Base-by-base conservation (phyloP, 2,888 invertebrate genomes). In the Pemphredon lugubris region DNA sequence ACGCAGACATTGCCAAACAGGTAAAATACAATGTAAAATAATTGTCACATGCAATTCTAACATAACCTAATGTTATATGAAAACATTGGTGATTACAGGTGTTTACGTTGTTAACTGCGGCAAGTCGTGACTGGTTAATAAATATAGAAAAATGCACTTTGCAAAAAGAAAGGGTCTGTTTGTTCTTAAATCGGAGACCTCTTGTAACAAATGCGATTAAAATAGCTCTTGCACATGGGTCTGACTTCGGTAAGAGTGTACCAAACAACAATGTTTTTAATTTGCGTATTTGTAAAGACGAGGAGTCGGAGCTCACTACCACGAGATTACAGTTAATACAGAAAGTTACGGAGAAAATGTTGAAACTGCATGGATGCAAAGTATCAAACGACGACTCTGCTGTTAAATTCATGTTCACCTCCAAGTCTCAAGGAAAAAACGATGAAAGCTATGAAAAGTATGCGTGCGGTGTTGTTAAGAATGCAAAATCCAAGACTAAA, bases 391-490 rank as follows among this genome's bases (percentile, higher is more conserved):
- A 88, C 7, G 61, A 83, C 11, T 81, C 81, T 32, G 83, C 88
- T 72, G 72, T 88, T 4, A 90, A 88, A 82, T 89, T 89, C 77
- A 67, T 87, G 45, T 85, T 90, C 39, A 89, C 90, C 1, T 84
- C 86, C 48, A 93, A 91, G 76, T 92, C 92, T 9, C 77, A 89
- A 57, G 87, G 89, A 16, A 83, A 75, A 53, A 84, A 77, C 45
- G 69, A 82, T n/a, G 73, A 81, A 5, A 79, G 81, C 42, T 81
- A 79, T 57, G 77, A 75, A 44, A 78, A 85, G 30, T 81, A 92
- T 34, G 75, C 92, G 3, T 93, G 93, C 88, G 94, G 93, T 1
- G 90, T 92, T 23, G 94, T 94, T 1, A 87, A 93, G 23, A 94
- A 93, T 91, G 87, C 90, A 4, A 89, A 90, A 65, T 90, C 90